Conservation (phyloP, 2,888 invertebrate genomes). For the Melieria omissa region DNA sequence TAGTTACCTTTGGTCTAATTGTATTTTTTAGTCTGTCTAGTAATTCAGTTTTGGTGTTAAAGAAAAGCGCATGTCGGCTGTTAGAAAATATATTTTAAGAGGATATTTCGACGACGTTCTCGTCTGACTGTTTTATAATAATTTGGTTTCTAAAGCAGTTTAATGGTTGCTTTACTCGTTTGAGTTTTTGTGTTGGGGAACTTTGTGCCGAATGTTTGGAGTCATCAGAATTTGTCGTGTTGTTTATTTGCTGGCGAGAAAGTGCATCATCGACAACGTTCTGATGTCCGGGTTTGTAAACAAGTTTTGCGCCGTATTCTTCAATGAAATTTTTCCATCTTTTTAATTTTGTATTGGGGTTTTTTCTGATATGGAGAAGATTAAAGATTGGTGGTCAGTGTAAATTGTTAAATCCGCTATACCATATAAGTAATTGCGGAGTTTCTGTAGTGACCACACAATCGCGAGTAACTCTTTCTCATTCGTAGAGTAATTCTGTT, state of each 20-base stretch:
- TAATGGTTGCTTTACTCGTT: slow-evolving; percentile 28
- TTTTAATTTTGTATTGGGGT: slow-evolving; percentile 34
- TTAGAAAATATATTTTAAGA: slow-evolving; percentile 19
- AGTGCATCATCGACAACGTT: slow-evolving; percentile 4
- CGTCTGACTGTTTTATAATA: slow-evolving; percentile 12
- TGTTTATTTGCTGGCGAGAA: slow-evolving; percentile 9
- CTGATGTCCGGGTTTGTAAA: slow-evolving; percentile 13
- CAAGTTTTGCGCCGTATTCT: slow-evolving; percentile 21
- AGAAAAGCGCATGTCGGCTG: slow-evolving; percentile 25
- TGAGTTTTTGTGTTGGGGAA: slow-evolving; percentile 24
- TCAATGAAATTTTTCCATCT: slow-evolving; percentile 34
- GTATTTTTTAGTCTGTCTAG: slow-evolving; percentile 26
- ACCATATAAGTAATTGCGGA: slow-evolving; percentile 16
- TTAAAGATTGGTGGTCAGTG: slow-evolving; percentile 3
- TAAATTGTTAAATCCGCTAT: neutral
- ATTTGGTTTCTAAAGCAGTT: slow-evolving; percentile 20
- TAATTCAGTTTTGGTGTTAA: slow-evolving; percentile 26
- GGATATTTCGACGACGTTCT: slow-evolving; percentile 21
- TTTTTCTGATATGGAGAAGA: too few relatives aligned
- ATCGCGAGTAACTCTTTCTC: slow-evolving; percentile 15
- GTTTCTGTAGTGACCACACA: slow-evolving; percentile 20
- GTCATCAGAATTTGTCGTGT: slow-evolving; percentile 10
- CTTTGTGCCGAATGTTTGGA: slow-evolving; percentile 25
- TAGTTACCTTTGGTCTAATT: neutral
- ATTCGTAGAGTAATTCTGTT: slow-evolving; percentile 18